Evolutionary conservation across 2,113 vertebrate genomes (phyloP).

Genomic region (Petrocephalus microphthalmus): DNA sequence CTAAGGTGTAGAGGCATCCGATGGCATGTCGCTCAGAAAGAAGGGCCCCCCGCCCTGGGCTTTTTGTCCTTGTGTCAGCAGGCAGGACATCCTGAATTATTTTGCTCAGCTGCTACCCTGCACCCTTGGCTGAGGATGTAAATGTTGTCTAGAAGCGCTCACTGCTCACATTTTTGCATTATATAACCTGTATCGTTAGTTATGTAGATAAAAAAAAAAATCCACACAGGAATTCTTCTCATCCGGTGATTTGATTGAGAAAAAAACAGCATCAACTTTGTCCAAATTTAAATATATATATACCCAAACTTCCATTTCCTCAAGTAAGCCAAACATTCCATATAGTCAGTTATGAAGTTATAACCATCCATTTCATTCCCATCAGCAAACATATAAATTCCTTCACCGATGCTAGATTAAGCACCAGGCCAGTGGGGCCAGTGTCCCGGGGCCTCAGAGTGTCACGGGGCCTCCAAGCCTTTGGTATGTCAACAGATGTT

Average conservation of each 20-base stretch:
- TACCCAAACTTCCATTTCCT: not conserved
- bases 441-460: too few relatives aligned
- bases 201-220: not conserved
- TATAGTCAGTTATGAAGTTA: not conserved
- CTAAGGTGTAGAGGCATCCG: slow-evolving; percentile 58
- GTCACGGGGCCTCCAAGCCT: too few relatives aligned
- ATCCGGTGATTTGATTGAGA: not conserved
- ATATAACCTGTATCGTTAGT: not conserved
- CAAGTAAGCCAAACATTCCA: not conserved
- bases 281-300: not conserved
- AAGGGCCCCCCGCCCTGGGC: slow-evolving; percentile 44
- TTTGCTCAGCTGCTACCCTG: slow-evolving; percentile 11
- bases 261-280: not conserved
- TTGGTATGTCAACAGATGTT: too few relatives aligned
- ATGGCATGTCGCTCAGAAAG: slow-evolving; percentile 59
- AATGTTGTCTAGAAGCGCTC: not conserved
- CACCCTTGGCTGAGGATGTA: not conserved
- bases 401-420: too few relatives aligned
- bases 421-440: too few relatives aligned
- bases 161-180: not conserved
- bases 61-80: slow-evolving; percentile 28
- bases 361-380: not conserved
- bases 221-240: not conserved
- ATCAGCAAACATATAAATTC: not conserved
- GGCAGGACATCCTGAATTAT: slow-evolving; percentile 10